A percentile compares a stretch with the other conserved stretches of the same genome.
These are phyloP conservation scores for Periophthalmus modestus DNA, from an alignment of 2,113 vertebrate genomes.

Conservation along the genomic window DNA sequence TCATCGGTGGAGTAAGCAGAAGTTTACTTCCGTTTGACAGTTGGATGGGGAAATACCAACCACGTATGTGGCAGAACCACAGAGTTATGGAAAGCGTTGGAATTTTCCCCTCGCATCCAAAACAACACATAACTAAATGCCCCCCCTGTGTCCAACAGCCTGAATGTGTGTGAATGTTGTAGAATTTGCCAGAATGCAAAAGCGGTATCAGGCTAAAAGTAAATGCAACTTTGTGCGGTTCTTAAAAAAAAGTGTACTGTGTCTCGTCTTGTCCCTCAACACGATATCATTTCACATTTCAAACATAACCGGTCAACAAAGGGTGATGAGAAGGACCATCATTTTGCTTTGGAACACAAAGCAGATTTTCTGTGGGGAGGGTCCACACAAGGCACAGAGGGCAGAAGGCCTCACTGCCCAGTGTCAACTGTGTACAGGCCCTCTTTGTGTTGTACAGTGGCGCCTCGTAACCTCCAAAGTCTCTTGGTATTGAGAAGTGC, in stretches of 20 bases:
- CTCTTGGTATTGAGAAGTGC: slow-evolving; percentile 33
- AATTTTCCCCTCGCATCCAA: not conserved
- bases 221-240: too few relatives aligned
- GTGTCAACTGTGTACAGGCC: slow-evolving; percentile 9
- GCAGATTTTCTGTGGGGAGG: not conserved
- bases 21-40: slow-evolving; percentile 17
- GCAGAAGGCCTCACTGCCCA: slow-evolving; percentile 36
- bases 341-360: not conserved
- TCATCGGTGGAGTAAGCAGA: slow-evolving; percentile 56
- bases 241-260: too few relatives aligned
- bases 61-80: not conserved
- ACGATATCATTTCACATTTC: too few relatives aligned
- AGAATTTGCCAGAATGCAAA: too few relatives aligned
- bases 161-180: too few relatives aligned
- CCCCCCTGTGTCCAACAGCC: too few relatives aligned
- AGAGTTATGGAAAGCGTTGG: not conserved
- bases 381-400: slow-evolving; percentile 59
- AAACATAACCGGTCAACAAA: not conserved
- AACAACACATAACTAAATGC: too few relatives aligned
- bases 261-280: too few relatives aligned
- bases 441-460: slow-evolving; percentile 9
- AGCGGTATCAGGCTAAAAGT: too few relatives aligned
- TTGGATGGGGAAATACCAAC: not conserved
- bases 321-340: not conserved
- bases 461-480: slow-evolving; percentile 28